Evolutionary conservation across 2,888 invertebrate species (phyloP).

Genomic region (Willowsia nigromaculata): DNA sequence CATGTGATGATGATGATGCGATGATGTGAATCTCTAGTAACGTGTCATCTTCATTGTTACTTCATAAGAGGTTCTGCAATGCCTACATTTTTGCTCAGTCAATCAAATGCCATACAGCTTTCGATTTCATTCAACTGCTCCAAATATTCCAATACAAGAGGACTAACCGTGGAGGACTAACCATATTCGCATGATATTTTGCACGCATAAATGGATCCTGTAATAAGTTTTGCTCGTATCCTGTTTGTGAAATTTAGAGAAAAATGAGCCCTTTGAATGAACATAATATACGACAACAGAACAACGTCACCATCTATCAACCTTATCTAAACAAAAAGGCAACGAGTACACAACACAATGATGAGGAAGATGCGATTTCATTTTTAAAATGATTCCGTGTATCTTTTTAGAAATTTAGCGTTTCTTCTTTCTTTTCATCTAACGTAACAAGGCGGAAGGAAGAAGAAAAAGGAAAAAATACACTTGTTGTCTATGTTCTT

Average conservation of each 20-base stretch:
- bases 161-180: too few species aligned
- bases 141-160: background rate
- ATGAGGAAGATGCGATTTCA: background rate
- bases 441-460: background rate
- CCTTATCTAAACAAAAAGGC: background rate
- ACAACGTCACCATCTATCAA: background rate
- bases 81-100: background rate
- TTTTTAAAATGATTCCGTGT: background rate
- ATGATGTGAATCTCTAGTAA: background rate
- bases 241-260: background rate
- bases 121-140: slow-evolving; percentile 53
- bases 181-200: background rate
- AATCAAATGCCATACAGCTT: background rate
- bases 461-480: background rate
- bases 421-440: background rate
- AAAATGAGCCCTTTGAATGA: background rate
- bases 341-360: background rate
- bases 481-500: background rate
- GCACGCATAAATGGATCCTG: background rate
- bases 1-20: too few species aligned
- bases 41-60: background rate
- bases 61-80: background rate
- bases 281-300: background rate
- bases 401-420: background rate
- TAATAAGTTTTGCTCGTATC: background rate